These are phyloP conservation scores for Oreortyx pictus DNA, from an alignment of 2,797 vertebrate species.

Conservation along the genomic window DNA sequence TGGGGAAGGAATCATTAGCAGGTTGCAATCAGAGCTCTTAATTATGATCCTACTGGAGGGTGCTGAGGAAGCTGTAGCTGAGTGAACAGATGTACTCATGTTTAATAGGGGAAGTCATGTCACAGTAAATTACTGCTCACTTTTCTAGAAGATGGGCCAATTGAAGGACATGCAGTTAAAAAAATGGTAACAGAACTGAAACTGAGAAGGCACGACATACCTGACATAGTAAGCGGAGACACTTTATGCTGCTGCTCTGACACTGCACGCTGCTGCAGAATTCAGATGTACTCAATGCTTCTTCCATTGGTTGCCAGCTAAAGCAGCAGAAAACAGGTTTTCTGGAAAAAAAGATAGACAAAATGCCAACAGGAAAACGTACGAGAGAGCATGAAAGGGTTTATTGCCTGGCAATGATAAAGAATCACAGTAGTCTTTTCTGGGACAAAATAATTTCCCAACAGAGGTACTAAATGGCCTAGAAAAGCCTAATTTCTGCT, in stretches of 20 bases:
- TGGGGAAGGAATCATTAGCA: constrained; percentile 55
- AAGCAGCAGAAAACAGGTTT: constrained; percentile 22
- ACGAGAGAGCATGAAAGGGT: neutral
- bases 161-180: constrained; percentile 39
- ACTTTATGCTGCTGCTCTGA: constrained; percentile 27
- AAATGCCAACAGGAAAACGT: constrained; percentile 4
- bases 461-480: constrained; percentile 3
- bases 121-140: constrained; percentile 37
- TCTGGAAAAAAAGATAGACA: constrained; percentile 5
- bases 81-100: constrained; percentile 54
- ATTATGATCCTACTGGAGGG: constrained; percentile 57
- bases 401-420: constrained; percentile 19
- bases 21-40: constrained; percentile 62
- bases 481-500: constrained; percentile 25
- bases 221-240: constrained; percentile 32
- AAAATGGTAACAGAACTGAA: constrained; percentile 33
- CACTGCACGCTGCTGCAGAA: constrained; percentile 33
- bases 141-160: constrained; percentile 14
- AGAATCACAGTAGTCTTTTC: constrained; percentile 11
- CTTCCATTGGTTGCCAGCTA: neutral
- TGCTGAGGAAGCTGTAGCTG: constrained; percentile 44
- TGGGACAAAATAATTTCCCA: constrained; percentile 21
- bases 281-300: constrained; percentile 16
- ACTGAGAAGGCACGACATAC: constrained; percentile 29
- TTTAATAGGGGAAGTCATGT: constrained; percentile 47